Evolutionary conservation across 2,888 invertebrate genomes (phyloP).

Genomic region (Itoplectis maculator): DNA sequence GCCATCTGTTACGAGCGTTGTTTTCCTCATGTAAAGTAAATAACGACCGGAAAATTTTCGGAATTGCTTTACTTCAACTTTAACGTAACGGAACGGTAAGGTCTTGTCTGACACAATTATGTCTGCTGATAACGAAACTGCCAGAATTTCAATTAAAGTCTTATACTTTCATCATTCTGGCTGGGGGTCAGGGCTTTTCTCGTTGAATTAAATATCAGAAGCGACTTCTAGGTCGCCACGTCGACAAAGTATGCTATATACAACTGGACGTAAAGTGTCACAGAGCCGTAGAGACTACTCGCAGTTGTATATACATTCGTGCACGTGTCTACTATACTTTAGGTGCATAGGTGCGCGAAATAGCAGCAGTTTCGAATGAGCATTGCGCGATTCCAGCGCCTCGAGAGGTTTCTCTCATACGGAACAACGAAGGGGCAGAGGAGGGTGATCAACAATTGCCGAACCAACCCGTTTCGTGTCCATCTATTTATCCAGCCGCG

Average conservation of each 20-base stretch:
- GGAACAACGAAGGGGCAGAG: constrained; percentile 8
- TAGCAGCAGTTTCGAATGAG: constrained; percentile 45
- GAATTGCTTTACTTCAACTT: no score
- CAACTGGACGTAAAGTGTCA: constrained; percentile 26
- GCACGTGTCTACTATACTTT: not conserved
- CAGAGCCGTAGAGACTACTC: constrained; percentile 29
- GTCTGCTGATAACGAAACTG: no score
- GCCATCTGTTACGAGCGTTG: not conserved
- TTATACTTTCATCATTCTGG: no score
- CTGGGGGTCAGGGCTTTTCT: not conserved
- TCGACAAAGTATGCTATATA: constrained; percentile 3
- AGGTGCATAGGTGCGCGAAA: constrained; percentile 19
- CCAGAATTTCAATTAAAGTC: no score
- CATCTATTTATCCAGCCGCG: constrained; percentile 62
- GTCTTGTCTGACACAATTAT: no score
- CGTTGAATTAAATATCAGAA: not conserved
- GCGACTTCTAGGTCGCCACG: constrained; percentile 2
- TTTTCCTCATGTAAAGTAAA: not conserved
- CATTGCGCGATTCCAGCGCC: constrained; percentile 42
- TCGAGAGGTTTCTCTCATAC: constrained; percentile 43
- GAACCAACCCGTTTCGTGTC: constrained; percentile 68
- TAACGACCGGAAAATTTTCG: not conserved
- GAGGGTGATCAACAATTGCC: constrained; percentile 63
- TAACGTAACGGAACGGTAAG: no score
- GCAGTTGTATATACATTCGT: constrained; percentile 13